Evolutionary conservation across 2,113 vertebrate species (phyloP).

Genomic region (Ceuthmochares aereus): DNA sequence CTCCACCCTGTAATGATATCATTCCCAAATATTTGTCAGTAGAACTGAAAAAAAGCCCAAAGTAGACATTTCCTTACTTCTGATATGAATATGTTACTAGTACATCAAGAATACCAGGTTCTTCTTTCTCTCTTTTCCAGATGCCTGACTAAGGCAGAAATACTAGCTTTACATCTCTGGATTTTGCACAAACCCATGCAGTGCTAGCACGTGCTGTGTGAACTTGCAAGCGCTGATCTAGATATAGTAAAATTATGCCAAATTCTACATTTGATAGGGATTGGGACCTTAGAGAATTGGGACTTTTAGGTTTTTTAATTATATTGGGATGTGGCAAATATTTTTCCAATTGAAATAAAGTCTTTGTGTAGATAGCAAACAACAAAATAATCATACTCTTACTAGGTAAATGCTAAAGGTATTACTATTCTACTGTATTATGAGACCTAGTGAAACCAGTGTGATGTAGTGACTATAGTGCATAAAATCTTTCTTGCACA

Average conservation of each 20-base stretch:
- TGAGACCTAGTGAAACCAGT: not conserved
- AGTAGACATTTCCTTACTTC: not conserved
- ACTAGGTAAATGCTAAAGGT: not conserved
- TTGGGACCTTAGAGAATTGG: not conserved
- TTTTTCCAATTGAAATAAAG: not conserved
- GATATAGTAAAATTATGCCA: not conserved
- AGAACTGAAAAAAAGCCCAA: not conserved
- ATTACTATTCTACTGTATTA: not conserved
- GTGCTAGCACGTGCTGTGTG: not conserved
- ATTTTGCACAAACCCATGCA: not conserved
- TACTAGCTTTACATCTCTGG: not conserved
- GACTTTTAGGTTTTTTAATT: not conserved
- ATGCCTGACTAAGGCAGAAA: not conserved
- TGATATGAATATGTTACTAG: not conserved
- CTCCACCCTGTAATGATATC: not conserved
- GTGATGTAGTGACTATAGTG: not conserved
- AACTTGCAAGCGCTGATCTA: not conserved
- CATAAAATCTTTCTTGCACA: not conserved
- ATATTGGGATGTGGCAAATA: not conserved
- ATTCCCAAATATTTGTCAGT: not conserved
- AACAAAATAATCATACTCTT: not conserved
- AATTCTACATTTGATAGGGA: not conserved
- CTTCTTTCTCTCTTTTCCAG: not conserved
- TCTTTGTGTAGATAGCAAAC: not conserved
- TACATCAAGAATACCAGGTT: not conserved